Base-by-base conservation (phyloP, 2,888 invertebrate species). In the Synergus umbraculus region DNA sequence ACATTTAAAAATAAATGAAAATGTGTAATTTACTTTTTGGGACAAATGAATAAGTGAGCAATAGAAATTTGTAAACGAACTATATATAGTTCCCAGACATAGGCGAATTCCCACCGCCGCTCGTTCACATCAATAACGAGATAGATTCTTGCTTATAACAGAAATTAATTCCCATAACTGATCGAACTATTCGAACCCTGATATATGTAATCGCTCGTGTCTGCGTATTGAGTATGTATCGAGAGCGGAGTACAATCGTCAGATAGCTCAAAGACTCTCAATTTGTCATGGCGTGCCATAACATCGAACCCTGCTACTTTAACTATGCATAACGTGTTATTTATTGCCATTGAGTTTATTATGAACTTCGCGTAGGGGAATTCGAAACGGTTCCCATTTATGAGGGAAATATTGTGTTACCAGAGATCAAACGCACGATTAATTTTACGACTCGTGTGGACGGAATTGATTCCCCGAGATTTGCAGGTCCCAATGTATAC, bases 381-480 rank as follows among this genome's bases (percentile, higher is more conserved):
- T 87, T 87, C 82, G 84, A 22, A 81, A 85, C 81, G 86, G 82
- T 73, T 60, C 79, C 82, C 66, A 79, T 86, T 87, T 84, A 87
- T 80, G 83, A 87, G 86, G 79, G 83, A 87, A 86, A 86, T 83
- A 86, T 87, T 85, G 82, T 80, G 76, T 79, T 44, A 54, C 18
- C 54, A 81, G 79, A 88, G 88, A 89, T 89, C 85, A 84, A 85
- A 85, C 78, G 81, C 46, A 58, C 86, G 88, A 89, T 89, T 88
- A 86, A 85, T 81, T 84, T 84, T 83, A 81, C 83, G 65, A 83
- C 63, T 69, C 78, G 54, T 66, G n/a, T 76, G 76, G 76, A 81
- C 76, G 76, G 76, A 86, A 87, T 84, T 83, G 83, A 86, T 78
- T 81, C 81, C 63, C 41, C 60, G 54, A 58, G 43, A 67, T 67